A percentile compares a stretch with the other conserved stretches of the same genome.
These are phyloP conservation scores for Bellardia bayeri DNA, from an alignment of 2,888 invertebrate species.

Conservation along the genomic window DNA sequence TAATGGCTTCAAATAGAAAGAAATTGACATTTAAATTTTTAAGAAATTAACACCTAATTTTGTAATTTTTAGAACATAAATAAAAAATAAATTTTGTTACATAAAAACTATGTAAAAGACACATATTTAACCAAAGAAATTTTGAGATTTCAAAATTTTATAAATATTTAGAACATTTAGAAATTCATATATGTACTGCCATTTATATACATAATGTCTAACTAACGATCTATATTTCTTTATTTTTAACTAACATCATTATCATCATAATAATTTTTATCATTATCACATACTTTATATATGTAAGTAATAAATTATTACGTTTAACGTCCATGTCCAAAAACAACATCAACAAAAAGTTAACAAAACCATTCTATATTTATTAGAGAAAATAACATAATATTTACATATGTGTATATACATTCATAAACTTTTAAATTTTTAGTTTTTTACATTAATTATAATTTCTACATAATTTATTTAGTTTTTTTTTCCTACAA, in stretches of 20 bases:
- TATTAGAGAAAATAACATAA: slow-evolving; percentile 44
- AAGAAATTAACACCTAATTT: slow-evolving; percentile 4
- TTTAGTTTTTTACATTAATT: slow-evolving; percentile 19
- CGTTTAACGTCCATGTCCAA: slow-evolving; percentile 68
- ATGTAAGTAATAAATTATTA: slow-evolving; percentile 39
- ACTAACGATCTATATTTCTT: slow-evolving; percentile 18
- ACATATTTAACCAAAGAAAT: slow-evolving; percentile 70
- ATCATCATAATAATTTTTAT: slow-evolving; percentile 23
- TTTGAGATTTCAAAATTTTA: slow-evolving; percentile 55
- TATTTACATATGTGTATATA: slow-evolving; percentile 19
- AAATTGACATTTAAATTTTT: slow-evolving; percentile 32
- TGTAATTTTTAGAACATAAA: not conserved
- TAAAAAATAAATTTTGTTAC: not conserved
- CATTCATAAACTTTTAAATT: slow-evolving; percentile 1
- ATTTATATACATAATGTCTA: slow-evolving; percentile 25
- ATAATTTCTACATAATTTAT: slow-evolving; percentile 6
- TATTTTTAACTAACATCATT: slow-evolving; percentile 24
- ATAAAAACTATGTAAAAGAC: not conserved
- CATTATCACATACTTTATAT: slow-evolving; percentile 17
- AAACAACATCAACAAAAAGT: slow-evolving; percentile 56
- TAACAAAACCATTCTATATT: slow-evolving; percentile 48
- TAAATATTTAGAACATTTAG: slow-evolving; percentile 33
- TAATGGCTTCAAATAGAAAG: slow-evolving; percentile 69
- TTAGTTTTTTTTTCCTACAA: slow-evolving; percentile 39
- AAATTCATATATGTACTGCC: slow-evolving; percentile 55